These are phyloP conservation scores for Sus cebifrons DNA, from an alignment of 2,797 vertebrate species.

Conservation along the genomic window DNA sequence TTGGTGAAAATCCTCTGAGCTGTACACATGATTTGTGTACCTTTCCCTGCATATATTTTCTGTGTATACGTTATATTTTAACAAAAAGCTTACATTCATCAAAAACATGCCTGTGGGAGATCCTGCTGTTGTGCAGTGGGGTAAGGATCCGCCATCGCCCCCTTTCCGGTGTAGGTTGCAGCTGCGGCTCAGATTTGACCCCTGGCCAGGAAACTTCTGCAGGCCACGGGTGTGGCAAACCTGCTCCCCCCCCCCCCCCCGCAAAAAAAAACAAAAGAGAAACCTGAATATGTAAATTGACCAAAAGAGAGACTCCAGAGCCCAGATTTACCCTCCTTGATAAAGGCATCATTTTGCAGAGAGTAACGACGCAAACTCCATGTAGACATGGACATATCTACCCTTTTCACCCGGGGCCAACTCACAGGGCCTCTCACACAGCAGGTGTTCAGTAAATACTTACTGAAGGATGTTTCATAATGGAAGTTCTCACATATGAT, in stretches of 20 bases:
- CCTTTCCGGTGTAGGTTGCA: too few relatives aligned
- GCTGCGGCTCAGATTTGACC: too few relatives aligned
- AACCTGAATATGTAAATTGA: not conserved
- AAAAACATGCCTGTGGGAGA: not conserved
- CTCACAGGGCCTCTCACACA: not conserved
- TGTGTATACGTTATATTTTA: not conserved
- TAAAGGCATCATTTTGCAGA: constrained; percentile 30
- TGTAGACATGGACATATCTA: not conserved
- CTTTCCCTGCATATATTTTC: not conserved
- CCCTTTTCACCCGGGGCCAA: not conserved
- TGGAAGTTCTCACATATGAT: constrained; percentile 7
- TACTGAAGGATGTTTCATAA: constrained; percentile 39
- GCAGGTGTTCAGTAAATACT: constrained; percentile 33
- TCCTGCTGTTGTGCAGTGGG: too few relatives aligned
- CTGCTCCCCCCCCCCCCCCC: too few relatives aligned
- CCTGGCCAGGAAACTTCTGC: too few relatives aligned
- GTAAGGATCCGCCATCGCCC: too few relatives aligned
- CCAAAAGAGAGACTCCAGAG: constrained; percentile 36
- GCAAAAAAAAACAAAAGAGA: too few relatives aligned
- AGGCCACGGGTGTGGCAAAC: too few relatives aligned
- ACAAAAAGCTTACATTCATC: constrained; percentile 32
- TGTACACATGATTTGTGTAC: not conserved
- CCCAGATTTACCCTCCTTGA: not conserved
- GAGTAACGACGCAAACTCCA: not conserved
- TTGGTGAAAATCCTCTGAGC: constrained; percentile 49